Evolutionary conservation across 1,140 invertebrate species (phyloP), one percentile per base, ranked within the genome.

Genomic region (Acarapis woodi): DNA sequence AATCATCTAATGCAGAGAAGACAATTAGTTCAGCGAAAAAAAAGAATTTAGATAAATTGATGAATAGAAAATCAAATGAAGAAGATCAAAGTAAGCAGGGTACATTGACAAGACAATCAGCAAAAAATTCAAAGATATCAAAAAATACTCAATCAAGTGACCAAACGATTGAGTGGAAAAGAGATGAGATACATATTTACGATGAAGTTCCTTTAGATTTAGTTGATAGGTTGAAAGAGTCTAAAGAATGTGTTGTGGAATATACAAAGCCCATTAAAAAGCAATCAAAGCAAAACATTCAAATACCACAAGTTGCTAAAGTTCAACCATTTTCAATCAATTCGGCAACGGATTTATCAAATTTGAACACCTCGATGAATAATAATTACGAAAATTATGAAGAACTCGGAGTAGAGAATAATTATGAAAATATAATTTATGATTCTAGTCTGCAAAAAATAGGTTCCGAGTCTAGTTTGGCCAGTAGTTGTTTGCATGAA

Each of bases 401-500:
- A 38, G 44, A 45, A 29, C 34, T 46, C 6, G 42, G 43, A 8
- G 39, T 42, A 15, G 44, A 43, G 37, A n/a, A n/a, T n/a, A n/a
- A n/a, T n/a, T n/a, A n/a, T n/a, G n/a, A n/a, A n/a, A n/a, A n/a
- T n/a, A n/a, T n/a, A n/a, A n/a, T n/a, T n/a, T n/a, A n/a, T n/a
- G n/a, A n/a, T n/a, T n/a, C n/a, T n/a, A n/a, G n/a, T n/a, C n/a
- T n/a, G n/a, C n/a, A n/a, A n/a, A n/a, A n/a, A n/a, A 46, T 46
- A 15, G 44, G 43, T 41, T 37, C 40, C 2, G 44, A 46, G 26
- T 46, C 44, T 29, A 31, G 32, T 2, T 36, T 43, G 30, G 44
- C 43, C 9, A 46, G 20, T 25, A 35, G 41, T 21, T 43, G 44
- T 35, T 35, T 46, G 2, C 44, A 46, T 29, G 44, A 46, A 35